Evolutionary conservation across 2,113 vertebrate species (phyloP), one percentile per base, ranked within the genome.

Genomic region (Bambusicola thoracicus): DNA sequence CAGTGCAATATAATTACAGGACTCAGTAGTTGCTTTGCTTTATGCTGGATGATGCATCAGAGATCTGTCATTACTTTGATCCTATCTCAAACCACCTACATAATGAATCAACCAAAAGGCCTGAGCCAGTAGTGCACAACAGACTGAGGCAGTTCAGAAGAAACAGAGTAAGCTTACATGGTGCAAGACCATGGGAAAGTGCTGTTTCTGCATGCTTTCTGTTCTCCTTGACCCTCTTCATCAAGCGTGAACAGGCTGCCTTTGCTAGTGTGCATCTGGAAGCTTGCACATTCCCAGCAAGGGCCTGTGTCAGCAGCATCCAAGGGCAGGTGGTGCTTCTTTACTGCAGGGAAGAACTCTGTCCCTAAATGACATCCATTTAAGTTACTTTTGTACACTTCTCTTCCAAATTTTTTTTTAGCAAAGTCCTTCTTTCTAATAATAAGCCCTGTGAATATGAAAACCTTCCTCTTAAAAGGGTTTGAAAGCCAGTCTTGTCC

Each of bases 11-110:
- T 74, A 87, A 93, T 87, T 80, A 91, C 10, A 85, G 27, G 44
- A 69, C n/a, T 92, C 51, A 36, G 27, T 0, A 3, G 34, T 34
- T 67, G 61, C 67, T 62, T 66, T 81, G 43, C 61, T 80, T 59
- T 8, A 3, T 25, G 46, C 76, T 30, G 62, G 67, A 38, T 2
- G 63, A 86, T n/a, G 44, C 85, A 56, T 36, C 49, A 83, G 81
- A 95, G 67, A 89, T 30, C 43, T 4, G 13, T 75, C 93, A 81
- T 76, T 85, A 51, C 70, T 25, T 32, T 56, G 87, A 92, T 92
- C 59, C 86, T 89, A 68, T 85, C 92, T 90, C 86, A 53, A 21
- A 20, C 38, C 48, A 56, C 32, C 65, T 20, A 15, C 7, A 65
- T 1, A 61, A 81, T 81, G 79, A 85, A 59, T 77, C 82, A 92